Base-by-base conservation (phyloP, 2,888 invertebrate genomes). In the Dasypogon diadema region DNA sequence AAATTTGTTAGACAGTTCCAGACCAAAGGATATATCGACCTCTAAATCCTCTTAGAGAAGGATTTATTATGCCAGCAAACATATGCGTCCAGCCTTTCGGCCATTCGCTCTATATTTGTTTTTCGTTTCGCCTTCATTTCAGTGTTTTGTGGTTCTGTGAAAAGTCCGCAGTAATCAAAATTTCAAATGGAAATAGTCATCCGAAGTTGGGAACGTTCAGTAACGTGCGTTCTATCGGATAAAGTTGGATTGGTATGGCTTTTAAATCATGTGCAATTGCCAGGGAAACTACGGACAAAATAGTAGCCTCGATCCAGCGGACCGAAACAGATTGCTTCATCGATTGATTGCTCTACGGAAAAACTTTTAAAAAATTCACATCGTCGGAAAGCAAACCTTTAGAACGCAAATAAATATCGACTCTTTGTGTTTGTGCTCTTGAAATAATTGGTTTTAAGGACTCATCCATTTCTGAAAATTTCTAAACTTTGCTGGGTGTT, bases 161-260 rank as follows among this genome's bases (percentile, higher is more conserved):
- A 75, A 63, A 75, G 51, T 75, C 63, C 65, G 75, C 65, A 75
- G 75, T 75, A 75, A 75, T 75, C 63, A 75, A 75, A 75, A 75
- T 75, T 54, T 63, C 74, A 51, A 75, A 37, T 54, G 51, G 48
- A 75, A 58, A 63, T 63, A 68, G 22, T 46, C 51, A 54, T 30
- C 26, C 51, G 34, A 51, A 54, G 65, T 65, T 65, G 24, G 24
- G 14, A 8, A 16, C n/a, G 8, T 56, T 16, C 8, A 51, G 51
- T 4, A 24, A 37, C 8, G 60, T 34, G 46, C 24, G 65, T 26
- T 65, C 14, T 14, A n/a, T n/a, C 24, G 24, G 16, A 65, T 14
- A 48, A 48, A 65, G 65, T 65, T 65, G 24, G 30, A 6, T 3
- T 48, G 30, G 24, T 16, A 16, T 30, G n/a, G 54, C 54, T 22